Base-by-base conservation (phyloP, 1,140 invertebrate species). In the Zaprionus africanus region DNA sequence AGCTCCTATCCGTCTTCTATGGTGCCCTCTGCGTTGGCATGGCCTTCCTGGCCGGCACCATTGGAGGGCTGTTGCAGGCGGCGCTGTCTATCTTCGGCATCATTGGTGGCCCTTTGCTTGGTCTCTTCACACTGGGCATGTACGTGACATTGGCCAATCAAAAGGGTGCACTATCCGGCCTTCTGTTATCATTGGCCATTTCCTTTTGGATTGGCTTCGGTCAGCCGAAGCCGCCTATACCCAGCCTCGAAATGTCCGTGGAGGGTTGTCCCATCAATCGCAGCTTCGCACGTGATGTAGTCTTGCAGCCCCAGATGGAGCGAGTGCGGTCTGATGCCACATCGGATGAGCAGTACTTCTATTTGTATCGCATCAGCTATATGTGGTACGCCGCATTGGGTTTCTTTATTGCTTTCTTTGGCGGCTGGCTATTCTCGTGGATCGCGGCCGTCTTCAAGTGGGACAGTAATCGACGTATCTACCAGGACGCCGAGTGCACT, bases 141-240 rank as follows among this genome's bases (percentile, higher is more conserved):
- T 94, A 96, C 66, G 94, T 94, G 60, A 94, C 94, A 19, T 93
- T 87, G 56, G 94, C 95, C 0, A 96, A 95, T 81, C 93, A 96
- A 92, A 93, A 95, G 94, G 97, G 97, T 56, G 96, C 95, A 1
- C 93, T 97, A 17, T 82, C 93, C 9, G 97, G 95, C 0, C 92
- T 97, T 9, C 15, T 96, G 2, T 81, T 92, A 12, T 95, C 96
- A 7, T 92, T 99, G 53, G 91, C 93, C 0, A 92, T 98, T 63
- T 95, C 95, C 15, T 94, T 98, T 15, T 98, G 96, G 97, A 96
- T 98, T 66, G 97, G 96, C 58, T 97, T 98, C 91, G 97, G 97
- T 0, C 94, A 95, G 36, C 96, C 97, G 0, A 96, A 96, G 74
- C 96, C 97, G 1, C 85, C 93, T 1, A 72, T 94, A 5, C 80